Evolutionary conservation across 2,888 invertebrate genomes (phyloP).

Genomic region (Thereva unica): DNA sequence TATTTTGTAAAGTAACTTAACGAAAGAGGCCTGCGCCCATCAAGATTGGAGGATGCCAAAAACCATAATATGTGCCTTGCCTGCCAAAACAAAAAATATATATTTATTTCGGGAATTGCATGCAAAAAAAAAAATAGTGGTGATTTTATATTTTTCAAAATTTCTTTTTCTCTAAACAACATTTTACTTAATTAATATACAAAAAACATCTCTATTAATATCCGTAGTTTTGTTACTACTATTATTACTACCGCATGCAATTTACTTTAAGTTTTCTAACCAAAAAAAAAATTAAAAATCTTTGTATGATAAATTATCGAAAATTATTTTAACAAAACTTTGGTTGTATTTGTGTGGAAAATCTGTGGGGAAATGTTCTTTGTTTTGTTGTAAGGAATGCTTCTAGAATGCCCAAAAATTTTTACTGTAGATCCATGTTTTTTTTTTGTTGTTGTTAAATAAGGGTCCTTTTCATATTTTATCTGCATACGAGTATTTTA

Average conservation of each 20-base stretch:
- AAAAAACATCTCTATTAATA: neutral
- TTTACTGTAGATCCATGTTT: neutral
- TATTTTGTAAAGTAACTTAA: constrained; percentile 13
- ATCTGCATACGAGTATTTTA: no score
- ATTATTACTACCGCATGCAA: constrained; percentile 28
- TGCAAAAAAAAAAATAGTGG: constrained; percentile 15
- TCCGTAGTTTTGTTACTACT: neutral
- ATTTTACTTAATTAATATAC: constrained; percentile 2
- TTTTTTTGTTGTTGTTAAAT: neutral
- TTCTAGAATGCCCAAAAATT: no score
- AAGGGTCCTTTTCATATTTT: no score
- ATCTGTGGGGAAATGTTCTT: constrained; percentile 13
- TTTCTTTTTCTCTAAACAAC: constrained; percentile 9
- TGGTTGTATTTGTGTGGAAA: constrained; percentile 24
- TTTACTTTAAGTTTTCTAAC: constrained; percentile 4
- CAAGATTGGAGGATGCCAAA: constrained; percentile 21
- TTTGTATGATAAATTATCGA: constrained; percentile 3
- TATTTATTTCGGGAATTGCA: constrained; percentile 12
- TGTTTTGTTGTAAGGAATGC: constrained; percentile 1
- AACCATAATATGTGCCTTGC: neutral
- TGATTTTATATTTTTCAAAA: constrained; percentile 6
- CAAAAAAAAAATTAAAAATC: neutral
- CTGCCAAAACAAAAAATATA: neutral
- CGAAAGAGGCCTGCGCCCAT: constrained; percentile 17
- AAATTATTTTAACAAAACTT: constrained; percentile 8